Evolutionary conservation across 2,888 invertebrate species (phyloP).

Genomic region (Leucophenga montana): DNA sequence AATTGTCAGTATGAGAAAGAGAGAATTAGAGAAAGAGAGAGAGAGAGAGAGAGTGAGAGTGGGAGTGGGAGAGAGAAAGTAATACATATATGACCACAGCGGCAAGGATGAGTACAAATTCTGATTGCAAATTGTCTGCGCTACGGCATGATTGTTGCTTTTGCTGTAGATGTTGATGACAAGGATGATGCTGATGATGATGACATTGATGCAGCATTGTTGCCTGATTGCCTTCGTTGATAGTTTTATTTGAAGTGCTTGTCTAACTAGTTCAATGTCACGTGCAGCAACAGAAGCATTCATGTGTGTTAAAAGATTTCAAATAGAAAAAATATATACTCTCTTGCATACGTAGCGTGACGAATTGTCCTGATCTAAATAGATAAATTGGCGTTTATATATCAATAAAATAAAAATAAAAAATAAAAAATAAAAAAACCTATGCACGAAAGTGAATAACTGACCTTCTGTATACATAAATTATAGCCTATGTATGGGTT

Average conservation of each 20-base stretch:
- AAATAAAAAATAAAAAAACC: too few species aligned
- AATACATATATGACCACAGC: too few species aligned
- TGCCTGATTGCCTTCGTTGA: conserved; percentile 15
- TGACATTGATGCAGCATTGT: conserved; percentile 18
- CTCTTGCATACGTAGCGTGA: too few species aligned
- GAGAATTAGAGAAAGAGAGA: neutral
- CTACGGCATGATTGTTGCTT: conserved; percentile 37
- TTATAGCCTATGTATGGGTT: too few species aligned
- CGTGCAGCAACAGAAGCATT: conserved; percentile 19
- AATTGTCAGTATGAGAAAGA: neutral
- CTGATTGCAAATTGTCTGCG: conserved; percentile 54
- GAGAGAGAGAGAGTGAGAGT: too few species aligned
- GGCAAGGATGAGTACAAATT: conserved; percentile 25
- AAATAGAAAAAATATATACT: too few species aligned
- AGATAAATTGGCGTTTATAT: too few species aligned
- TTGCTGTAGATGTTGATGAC: conserved; percentile 31
- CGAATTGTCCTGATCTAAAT: too few species aligned
- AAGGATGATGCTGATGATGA: conserved; percentile 6
- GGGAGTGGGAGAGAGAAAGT: neutral
- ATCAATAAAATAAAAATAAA: too few species aligned
- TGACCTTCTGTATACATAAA: too few species aligned
- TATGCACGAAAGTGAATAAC: too few species aligned
- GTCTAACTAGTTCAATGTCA: conserved; percentile 9
- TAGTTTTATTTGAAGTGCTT: conserved; percentile 19
- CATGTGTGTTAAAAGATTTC: too few species aligned